phyloP scores from a whole-genome alignment of 2,797 vertebrate genomes.

The Chaunax sp. region DNA sequence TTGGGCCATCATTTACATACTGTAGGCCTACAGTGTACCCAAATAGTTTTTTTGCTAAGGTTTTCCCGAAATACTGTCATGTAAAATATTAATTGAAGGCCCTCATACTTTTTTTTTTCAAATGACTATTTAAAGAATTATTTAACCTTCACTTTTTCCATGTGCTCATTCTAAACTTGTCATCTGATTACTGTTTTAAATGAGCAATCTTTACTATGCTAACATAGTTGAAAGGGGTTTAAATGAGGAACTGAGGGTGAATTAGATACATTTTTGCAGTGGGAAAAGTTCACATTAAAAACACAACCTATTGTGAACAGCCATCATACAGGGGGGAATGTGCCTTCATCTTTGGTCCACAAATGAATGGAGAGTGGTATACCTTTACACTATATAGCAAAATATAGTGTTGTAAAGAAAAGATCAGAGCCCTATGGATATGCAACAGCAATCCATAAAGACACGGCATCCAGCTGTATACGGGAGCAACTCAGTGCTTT shows the following conservation, averaged over 20 bases:
- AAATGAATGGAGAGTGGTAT: slow-evolving; percentile 7
- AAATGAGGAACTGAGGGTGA: background rate
- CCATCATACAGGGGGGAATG: background rate
- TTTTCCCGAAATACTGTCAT: background rate
- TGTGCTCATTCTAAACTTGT: background rate
- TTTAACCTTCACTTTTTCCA: background rate
- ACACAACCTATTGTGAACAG: background rate
- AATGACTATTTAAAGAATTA: background rate
- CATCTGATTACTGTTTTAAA: background rate
- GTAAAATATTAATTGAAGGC: background rate
- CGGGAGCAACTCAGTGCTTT: slow-evolving; percentile 27
- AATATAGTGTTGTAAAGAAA: slow-evolving; percentile 34
- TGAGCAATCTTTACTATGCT: background rate
- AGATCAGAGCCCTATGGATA: slow-evolving; percentile 55
- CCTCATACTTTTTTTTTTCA: background rate
- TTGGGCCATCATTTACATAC: too few relatives aligned
- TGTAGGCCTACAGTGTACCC: too few relatives aligned
- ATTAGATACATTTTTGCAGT: background rate
- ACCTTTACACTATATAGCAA: slow-evolving; percentile 16
- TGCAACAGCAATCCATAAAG: slow-evolving; percentile 41
- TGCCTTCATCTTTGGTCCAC: background rate
- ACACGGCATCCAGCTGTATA: slow-evolving; percentile 42
- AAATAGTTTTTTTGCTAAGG: background rate
- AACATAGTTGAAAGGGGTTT: background rate
- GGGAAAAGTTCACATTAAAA: background rate